A percentile compares a stretch with the other conserved stretches of the same genome.
Evolutionary conservation across 2,797 vertebrate genomes (phyloP).

Genomic region (Bovichtus variegatus): DNA sequence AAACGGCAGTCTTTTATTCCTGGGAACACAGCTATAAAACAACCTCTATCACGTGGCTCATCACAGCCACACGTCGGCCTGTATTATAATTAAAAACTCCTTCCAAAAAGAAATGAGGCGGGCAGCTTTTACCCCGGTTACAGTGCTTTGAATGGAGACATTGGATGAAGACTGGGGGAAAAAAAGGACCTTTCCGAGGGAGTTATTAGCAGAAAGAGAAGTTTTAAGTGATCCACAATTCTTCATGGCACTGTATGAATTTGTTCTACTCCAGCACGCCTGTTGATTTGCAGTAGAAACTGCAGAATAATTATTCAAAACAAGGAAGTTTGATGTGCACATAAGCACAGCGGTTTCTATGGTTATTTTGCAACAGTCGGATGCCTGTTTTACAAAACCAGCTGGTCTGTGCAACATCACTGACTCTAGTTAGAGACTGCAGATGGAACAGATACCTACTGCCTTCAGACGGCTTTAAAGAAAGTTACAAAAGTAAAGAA

Average conservation of each 20-base stretch:
- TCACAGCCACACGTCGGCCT: neutral
- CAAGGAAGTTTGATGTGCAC: neutral
- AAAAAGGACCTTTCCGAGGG: neutral
- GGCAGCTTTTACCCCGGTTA: neutral
- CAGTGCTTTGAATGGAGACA: neutral
- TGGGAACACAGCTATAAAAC: neutral
- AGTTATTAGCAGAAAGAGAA: neutral
- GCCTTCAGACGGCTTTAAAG: neutral
- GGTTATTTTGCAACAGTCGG: neutral
- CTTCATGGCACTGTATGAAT: neutral
- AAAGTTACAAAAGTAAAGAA: neutral
- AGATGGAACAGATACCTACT: neutral
- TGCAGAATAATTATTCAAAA: neutral
- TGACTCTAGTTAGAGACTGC: neutral
- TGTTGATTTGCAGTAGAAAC: slow-evolving; percentile 2
- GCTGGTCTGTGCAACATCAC: neutral
- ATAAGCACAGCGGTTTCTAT: neutral
- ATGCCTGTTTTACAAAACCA: neutral
- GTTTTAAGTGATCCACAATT: neutral
- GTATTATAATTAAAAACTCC: neutral
- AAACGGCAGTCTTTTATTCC: neutral
- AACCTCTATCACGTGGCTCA: neutral
- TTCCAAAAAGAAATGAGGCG: no score
- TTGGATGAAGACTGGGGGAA: neutral
- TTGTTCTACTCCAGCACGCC: neutral